Percentiles rank a stretch among this genome's conserved stretches.
These are phyloP conservation scores for Sipunculus nudus DNA, from an alignment of 2,888 invertebrate genomes.

Conservation along the genomic window DNA sequence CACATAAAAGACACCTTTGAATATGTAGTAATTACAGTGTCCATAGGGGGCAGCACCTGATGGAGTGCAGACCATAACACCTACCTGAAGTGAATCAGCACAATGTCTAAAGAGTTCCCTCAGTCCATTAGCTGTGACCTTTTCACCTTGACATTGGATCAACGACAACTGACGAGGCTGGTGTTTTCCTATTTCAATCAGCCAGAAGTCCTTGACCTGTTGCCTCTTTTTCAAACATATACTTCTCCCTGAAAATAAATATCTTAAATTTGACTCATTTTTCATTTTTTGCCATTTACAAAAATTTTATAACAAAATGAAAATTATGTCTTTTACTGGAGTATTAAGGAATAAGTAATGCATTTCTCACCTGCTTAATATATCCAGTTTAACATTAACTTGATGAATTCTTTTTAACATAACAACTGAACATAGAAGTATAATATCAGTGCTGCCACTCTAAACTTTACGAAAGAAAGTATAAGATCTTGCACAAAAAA, in stretches of 20 bases:
- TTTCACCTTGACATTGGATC: constrained; percentile 60
- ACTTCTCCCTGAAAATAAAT: constrained; percentile 49
- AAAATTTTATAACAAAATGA: background rate
- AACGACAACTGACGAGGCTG: constrained; percentile 56
- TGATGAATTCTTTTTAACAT: background rate
- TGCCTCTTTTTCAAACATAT: constrained; percentile 54
- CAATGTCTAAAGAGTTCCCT: constrained; percentile 56
- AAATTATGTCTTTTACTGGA: too few species aligned
- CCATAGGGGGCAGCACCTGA: too few species aligned
- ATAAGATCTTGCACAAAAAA: too few species aligned
- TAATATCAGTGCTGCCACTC: too few species aligned
- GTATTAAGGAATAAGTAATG: too few species aligned
- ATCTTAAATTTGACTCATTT: too few species aligned
- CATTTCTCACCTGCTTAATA: too few species aligned
- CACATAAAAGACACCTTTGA: too few species aligned
- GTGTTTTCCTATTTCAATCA: constrained; percentile 52
- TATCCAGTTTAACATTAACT: background rate
- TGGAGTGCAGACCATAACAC: constrained; percentile 5
- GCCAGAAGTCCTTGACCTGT: constrained; percentile 47
- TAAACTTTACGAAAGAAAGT: too few species aligned
- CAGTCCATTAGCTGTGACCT: constrained; percentile 53
- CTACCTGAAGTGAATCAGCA: constrained; percentile 48
- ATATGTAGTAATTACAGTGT: too few species aligned
- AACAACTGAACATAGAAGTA: background rate
- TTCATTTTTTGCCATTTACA: too few species aligned